These are phyloP conservation scores for Protobothrops flavoviridis DNA, from an alignment of 2,113 vertebrate genomes.

Conservation along the genomic window DNA sequence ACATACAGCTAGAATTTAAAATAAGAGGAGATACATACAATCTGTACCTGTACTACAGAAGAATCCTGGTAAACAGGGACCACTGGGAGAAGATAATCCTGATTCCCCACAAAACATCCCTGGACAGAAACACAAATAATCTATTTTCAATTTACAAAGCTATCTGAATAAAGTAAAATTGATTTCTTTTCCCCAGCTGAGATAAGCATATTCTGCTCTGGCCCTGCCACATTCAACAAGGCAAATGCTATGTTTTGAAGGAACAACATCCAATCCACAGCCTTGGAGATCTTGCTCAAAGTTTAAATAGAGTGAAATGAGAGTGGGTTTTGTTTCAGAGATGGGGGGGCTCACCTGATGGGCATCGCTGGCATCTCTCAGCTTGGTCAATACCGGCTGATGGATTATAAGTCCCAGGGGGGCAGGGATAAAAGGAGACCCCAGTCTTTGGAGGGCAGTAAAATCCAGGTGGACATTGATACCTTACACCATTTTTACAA, in stretches of 20 bases:
- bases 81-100: constrained; percentile 77
- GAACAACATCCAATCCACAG: fast-evolving
- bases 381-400: constrained; percentile 69
- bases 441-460: constrained; percentile 76
- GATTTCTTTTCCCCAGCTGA: background rate
- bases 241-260: background rate
- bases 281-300: fast-evolving
- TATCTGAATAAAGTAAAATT: background rate
- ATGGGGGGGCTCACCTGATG: constrained; percentile 74
- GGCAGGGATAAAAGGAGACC: constrained; percentile 71
- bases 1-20: background rate
- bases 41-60: constrained; percentile 79
- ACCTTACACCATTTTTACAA: constrained; percentile 72
- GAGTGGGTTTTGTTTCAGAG: fast-evolving
- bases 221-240: background rate
- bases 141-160: background rate
- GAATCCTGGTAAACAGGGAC: constrained; percentile 79
- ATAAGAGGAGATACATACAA: too few relatives aligned
- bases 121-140: constrained; percentile 38
- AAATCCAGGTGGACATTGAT: constrained; percentile 74
- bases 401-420: constrained; percentile 78
- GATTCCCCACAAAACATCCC: constrained; percentile 82
- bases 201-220: background rate
- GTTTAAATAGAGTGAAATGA: background rate
- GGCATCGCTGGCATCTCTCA: constrained; percentile 79